Percentiles rank a stretch among this genome's conserved stretches.
These are phyloP conservation scores for Rhysida immarginata DNA, from an alignment of 1,140 invertebrate genomes.

Conservation along the genomic window DNA sequence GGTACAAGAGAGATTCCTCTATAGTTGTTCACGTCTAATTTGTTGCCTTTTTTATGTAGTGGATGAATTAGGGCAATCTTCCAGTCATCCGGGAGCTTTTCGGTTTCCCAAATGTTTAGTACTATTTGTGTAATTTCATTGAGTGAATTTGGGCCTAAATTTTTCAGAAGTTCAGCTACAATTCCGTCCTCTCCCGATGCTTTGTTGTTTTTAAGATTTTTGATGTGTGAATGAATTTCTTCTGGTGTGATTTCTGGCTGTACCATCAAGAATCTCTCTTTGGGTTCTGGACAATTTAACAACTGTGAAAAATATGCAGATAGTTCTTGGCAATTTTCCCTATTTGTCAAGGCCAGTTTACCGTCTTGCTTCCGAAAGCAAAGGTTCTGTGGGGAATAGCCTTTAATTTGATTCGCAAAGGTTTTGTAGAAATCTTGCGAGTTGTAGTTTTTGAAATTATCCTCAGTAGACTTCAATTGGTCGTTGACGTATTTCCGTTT, in stretches of 20 bases:
- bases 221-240: neutral
- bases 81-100: neutral
- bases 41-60: neutral
- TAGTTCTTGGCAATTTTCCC: neutral
- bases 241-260: neutral
- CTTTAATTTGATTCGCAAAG: neutral
- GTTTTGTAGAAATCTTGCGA: neutral
- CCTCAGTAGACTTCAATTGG: neutral
- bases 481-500: neutral
- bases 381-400: neutral
- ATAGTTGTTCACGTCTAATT: neutral
- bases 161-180: neutral
- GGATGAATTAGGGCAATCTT: neutral
- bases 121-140: neutral
- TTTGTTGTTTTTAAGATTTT: neutral
- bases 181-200: neutral
- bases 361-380: neutral
- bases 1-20: neutral
- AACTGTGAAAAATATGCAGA: neutral
- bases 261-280: neutral
- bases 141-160: neutral
- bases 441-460: neutral
- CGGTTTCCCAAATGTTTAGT: neutral
- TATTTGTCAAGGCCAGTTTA: neutral
- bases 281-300: neutral